Evolutionary conservation across 1,140 invertebrate species (phyloP).

Genomic region (Macrobrachium nipponense): DNA sequence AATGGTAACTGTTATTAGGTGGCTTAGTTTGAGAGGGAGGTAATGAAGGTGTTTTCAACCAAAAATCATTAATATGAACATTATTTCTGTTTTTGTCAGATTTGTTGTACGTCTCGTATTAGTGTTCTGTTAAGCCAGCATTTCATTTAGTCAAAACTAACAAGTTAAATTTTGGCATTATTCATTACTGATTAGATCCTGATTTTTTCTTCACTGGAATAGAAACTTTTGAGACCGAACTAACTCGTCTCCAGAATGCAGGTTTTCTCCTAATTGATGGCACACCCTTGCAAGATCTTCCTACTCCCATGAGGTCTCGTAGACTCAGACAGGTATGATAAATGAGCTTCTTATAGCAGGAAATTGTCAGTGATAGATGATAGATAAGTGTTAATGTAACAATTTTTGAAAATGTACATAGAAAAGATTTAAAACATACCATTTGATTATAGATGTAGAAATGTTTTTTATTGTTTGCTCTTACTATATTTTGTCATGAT

Average conservation of each 20-base stretch:
- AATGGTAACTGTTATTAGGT: too few relatives aligned
- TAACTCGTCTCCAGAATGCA: constrained; percentile 55
- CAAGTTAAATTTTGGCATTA: neutral
- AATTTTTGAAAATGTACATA: too few relatives aligned
- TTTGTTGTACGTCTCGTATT: too few relatives aligned
- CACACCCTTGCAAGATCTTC: constrained; percentile 58
- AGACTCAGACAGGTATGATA: constrained; percentile 53
- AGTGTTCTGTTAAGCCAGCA: too few relatives aligned
- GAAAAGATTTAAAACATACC: too few relatives aligned
- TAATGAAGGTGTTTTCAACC: too few relatives aligned
- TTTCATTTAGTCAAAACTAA: neutral
- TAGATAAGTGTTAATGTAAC: neutral
- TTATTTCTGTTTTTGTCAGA: too few relatives aligned
- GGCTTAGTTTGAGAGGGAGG: too few relatives aligned
- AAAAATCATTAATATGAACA: too few relatives aligned
- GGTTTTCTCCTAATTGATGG: constrained; percentile 61
- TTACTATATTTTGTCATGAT: too few relatives aligned
- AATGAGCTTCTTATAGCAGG: neutral
- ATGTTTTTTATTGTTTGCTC: too few relatives aligned
- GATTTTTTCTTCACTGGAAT: constrained; percentile 2
- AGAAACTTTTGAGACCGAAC: constrained; percentile 63
- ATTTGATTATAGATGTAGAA: too few relatives aligned
- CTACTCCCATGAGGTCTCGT: constrained; percentile 58
- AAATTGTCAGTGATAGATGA: neutral
- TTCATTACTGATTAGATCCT: neutral